Evolutionary conservation across 1,140 invertebrate species (phyloP).

Genomic region (Planococcus citri): DNA sequence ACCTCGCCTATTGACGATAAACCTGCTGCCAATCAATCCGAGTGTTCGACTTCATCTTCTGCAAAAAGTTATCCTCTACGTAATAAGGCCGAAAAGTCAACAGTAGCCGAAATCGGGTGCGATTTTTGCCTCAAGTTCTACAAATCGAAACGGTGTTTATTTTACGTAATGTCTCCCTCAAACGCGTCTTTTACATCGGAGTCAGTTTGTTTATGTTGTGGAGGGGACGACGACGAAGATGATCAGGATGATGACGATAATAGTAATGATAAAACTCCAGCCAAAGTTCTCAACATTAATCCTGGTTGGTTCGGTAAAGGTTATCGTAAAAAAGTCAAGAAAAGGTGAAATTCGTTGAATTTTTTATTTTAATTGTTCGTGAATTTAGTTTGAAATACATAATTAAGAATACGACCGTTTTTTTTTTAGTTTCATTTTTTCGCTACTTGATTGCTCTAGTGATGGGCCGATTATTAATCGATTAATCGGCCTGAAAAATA

Average conservation of each 20-base stretch:
- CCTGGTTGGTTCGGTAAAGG: slow-evolving; percentile 55
- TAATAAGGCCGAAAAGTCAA: slow-evolving; percentile 13
- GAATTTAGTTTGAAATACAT: too few relatives aligned
- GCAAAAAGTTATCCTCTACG: slow-evolving; percentile 10
- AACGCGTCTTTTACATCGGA: slow-evolving; percentile 14
- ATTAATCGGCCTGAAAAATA: too few relatives aligned
- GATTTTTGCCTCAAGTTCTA: slow-evolving; percentile 42
- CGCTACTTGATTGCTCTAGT: too few relatives aligned
- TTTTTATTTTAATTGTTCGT: too few relatives aligned
- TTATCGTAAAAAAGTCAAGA: slow-evolving; percentile 40
- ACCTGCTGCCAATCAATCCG: not conserved
- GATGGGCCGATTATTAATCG: too few relatives aligned
- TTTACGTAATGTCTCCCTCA: slow-evolving; percentile 36
- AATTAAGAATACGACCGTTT: too few relatives aligned
- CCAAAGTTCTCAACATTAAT: slow-evolving; percentile 36
- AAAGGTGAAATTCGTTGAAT: too few relatives aligned
- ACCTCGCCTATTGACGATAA: slow-evolving; percentile 9
- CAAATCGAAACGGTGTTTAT: slow-evolving; percentile 40
- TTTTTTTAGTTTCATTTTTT: too few relatives aligned
- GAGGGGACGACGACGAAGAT: slow-evolving; percentile 25
- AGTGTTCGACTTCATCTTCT: slow-evolving; percentile 20
- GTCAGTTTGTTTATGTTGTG: slow-evolving; percentile 22
- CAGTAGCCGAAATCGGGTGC: slow-evolving; percentile 30
- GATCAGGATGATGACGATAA: slow-evolving; percentile 15
- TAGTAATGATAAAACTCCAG: slow-evolving; percentile 33